Evolutionary conservation across 2,113 vertebrate species (phyloP), one percentile per base, ranked within the genome.

Genomic region (Lepidothrix coronata): DNA sequence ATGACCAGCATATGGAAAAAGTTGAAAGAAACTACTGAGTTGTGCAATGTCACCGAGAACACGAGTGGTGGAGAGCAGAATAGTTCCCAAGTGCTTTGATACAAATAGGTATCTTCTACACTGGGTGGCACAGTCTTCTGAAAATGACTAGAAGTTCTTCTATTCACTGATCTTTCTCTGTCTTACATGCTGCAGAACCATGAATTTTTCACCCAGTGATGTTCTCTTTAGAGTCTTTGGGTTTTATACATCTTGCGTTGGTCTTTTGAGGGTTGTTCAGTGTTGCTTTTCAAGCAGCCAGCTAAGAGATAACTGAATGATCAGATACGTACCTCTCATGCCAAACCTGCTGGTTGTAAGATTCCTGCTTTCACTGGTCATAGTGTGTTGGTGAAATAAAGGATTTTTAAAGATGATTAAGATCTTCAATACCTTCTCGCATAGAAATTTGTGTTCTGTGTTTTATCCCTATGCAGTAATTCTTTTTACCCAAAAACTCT

Each of bases 51-150:
- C 49, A 51, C 16, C 20, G 22, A 62, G 71, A 65, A 31, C 68
- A 35, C 14, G 35, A 23, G 24, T 73, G 23, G 21, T 44, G 27
- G 65, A 78, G 41, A 57, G 43, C 48, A 68, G 67, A 77, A 37
- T 39, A 66, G 24, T 28, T 63, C 30, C 14, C 6, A 16, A 35
- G 19, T 30, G 51, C 63, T 82, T 70, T 54, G 25, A 37, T 73
- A 28, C 21, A 49, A 51, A 8, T 59, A 27, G 1, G 1, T 49
- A 15, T 57, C 44, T 8, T 37, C 12, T 65, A 1, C 6, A 3
- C 12, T 85, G 21, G 14, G 25, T 6, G 5, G 28, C 15, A 18
- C 23, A 51, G 24, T 62, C 27, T 76, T 91, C 20, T 52, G 41
- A 79, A 94, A 72, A 54, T 49, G 15, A 23, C 33, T 35, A 7